Base-by-base conservation (phyloP, 2,888 invertebrate species). In the Lingula anatina region DNA sequence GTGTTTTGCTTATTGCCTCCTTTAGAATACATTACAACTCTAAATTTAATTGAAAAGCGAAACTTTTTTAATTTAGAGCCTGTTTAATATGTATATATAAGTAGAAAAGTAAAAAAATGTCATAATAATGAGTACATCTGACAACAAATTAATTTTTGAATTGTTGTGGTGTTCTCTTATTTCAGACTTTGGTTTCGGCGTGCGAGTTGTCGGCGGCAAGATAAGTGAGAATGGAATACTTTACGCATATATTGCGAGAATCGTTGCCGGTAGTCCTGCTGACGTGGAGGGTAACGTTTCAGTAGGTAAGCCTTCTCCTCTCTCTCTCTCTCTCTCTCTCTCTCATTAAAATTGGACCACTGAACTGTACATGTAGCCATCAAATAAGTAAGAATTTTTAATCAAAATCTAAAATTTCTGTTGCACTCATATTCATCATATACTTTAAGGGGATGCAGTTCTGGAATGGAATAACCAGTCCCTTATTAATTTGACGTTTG, bases 191-290 rank as follows among this genome's bases (percentile, higher is more conserved):
- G 93, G 93, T 50, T 90, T 93, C 71, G 94, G 94, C 28, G 90
- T 95, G 90, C 84, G 92, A 56, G 90, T 94, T 25, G 91, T 93
- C 41, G 94, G 93, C 20, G 94, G 94, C 26, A 92, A 92, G 77
- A 86, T 87, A 27, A 88, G 88, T 51, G 82, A 85, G 27, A 90
- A 90, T 76, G 91, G 91, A 4, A 85, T 87, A 35, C 85, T 91
- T 57, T 90, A 90, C 76, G 92, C 92, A 42, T 88, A 89, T 75
- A 72, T 73, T 28, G 64, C 68, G 20, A 54, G 90, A 88, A 91
- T 91, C 3, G 89, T 90, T 56, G 89, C 89, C 12, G 90, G 90
- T 40, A 93, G 94, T 27, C 89, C 91, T 25, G 94, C 94, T 1
- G 69, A 67, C 49, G 90, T 92, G 76, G 86, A 90, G 71, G 89